Percentiles rank a stretch among this genome's conserved stretches.
Conservation (phyloP, 2,113 vertebrate genomes). For the Kryptolebias marmoratus region DNA sequence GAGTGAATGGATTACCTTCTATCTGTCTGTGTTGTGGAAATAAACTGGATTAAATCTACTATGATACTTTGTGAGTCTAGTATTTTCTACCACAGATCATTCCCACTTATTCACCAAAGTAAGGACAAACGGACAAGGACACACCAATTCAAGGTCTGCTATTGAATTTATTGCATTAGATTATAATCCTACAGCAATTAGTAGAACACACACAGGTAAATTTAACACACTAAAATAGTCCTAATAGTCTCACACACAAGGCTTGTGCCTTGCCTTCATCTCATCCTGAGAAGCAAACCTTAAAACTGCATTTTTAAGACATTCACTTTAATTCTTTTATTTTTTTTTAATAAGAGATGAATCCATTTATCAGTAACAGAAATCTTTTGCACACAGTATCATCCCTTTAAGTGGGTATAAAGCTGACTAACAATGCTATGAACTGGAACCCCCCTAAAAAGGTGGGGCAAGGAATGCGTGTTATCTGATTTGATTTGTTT, state of each 20-base stretch:
- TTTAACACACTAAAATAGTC: constrained; percentile 50
- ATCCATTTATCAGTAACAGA: background rate
- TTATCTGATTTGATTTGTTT: constrained; percentile 9
- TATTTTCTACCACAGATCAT: background rate
- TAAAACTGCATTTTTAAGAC: constrained; percentile 32
- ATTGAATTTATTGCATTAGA: constrained; percentile 69
- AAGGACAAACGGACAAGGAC: constrained; percentile 67
- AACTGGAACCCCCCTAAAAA: background rate
- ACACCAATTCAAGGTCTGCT: constrained; percentile 54
- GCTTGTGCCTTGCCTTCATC: constrained; percentile 79
- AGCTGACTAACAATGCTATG: background rate
- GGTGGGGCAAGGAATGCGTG: constrained; percentile 18
- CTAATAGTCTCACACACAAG: constrained; percentile 36
- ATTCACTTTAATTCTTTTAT: no score
- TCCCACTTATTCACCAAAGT: background rate
- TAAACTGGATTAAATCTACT: background rate
- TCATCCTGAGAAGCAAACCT: constrained; percentile 77
- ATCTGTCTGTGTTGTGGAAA: background rate
- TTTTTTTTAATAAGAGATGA: background rate
- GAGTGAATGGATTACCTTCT: background rate
- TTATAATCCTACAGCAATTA: constrained; percentile 58
- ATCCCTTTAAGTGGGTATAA: background rate
- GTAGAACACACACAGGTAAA: constrained; percentile 46
- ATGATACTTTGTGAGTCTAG: background rate
- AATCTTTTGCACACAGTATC: background rate